phyloP scores from a whole-genome alignment of 2,797 vertebrate genomes.

The Premnoplex brunnescens region DNA sequence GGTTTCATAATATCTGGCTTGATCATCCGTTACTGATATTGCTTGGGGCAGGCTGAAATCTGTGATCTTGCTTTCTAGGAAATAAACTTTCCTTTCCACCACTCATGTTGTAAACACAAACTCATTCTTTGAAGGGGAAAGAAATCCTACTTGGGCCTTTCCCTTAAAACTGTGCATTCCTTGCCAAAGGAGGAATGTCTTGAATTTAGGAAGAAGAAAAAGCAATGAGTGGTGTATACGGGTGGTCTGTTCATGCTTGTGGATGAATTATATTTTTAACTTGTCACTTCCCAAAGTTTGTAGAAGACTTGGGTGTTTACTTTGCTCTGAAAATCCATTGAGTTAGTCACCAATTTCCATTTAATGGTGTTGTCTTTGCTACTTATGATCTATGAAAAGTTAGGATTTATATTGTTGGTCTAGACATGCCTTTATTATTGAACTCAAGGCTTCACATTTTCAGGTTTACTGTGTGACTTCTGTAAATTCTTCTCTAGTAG shows the following conservation, averaged over 20 bases:
- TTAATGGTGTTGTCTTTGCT: background rate
- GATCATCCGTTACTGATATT: constrained; percentile 30
- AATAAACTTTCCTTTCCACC: background rate
- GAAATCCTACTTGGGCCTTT: background rate
- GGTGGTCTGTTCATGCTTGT: background rate
- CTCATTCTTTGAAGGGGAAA: background rate
- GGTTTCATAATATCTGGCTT: constrained; percentile 16
- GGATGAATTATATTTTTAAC: background rate
- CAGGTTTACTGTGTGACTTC: background rate
- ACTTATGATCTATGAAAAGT: background rate
- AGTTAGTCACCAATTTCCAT: background rate
- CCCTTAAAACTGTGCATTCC: background rate
- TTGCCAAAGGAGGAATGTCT: background rate
- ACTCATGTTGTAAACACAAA: background rate
- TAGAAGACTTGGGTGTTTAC: background rate
- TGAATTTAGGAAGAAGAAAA: background rate
- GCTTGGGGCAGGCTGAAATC: constrained; percentile 24
- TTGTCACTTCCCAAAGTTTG: background rate
- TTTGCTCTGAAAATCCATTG: background rate
- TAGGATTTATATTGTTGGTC: background rate
- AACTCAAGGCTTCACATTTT: background rate
- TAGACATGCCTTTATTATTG: background rate
- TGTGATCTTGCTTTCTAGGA: constrained; percentile 57
- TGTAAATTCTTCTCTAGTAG: background rate
- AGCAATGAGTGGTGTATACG: background rate